phyloP scores from a whole-genome alignment of 2,113 vertebrate species.

The Guaruba guarouba region DNA sequence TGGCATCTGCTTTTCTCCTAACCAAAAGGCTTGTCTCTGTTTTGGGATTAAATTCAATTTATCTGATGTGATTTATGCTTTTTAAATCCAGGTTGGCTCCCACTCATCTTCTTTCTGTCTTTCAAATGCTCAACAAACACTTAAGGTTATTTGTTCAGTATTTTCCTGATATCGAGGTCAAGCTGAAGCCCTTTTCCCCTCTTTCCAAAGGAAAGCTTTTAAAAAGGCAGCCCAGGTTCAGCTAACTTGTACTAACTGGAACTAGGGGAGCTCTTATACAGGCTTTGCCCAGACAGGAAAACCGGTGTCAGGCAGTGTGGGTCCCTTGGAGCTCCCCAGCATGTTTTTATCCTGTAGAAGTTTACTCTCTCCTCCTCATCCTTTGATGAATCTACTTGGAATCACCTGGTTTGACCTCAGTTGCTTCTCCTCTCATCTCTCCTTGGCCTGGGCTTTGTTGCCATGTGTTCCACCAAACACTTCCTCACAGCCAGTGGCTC shows the following conservation, averaged over 20 bases:
- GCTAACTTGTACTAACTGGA: not conserved
- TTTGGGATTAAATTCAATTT: slow-evolving; percentile 8
- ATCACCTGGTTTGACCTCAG: not conserved
- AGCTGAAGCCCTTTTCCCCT: not conserved
- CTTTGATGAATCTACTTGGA: not conserved
- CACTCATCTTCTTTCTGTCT: not conserved
- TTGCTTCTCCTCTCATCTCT: not conserved
- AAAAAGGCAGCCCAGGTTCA: not conserved
- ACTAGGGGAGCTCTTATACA: not conserved
- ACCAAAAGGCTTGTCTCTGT: not conserved
- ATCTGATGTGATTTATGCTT: not conserved
- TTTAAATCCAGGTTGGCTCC: not conserved
- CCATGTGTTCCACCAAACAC: not conserved
- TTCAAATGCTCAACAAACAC: not conserved
- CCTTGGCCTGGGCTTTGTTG: not conserved
- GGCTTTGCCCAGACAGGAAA: not conserved
- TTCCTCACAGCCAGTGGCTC: not conserved
- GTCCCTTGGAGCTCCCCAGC: not conserved
- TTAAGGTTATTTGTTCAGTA: not conserved
- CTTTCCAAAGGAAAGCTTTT: not conserved
- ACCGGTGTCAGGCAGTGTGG: not conserved
- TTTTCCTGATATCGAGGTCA: not conserved
- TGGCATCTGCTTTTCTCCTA: not conserved
- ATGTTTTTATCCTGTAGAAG: not conserved
- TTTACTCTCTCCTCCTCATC: not conserved